Conservation (phyloP, 2,113 vertebrate species). For the Thalassarche chlororhynchos region DNA sequence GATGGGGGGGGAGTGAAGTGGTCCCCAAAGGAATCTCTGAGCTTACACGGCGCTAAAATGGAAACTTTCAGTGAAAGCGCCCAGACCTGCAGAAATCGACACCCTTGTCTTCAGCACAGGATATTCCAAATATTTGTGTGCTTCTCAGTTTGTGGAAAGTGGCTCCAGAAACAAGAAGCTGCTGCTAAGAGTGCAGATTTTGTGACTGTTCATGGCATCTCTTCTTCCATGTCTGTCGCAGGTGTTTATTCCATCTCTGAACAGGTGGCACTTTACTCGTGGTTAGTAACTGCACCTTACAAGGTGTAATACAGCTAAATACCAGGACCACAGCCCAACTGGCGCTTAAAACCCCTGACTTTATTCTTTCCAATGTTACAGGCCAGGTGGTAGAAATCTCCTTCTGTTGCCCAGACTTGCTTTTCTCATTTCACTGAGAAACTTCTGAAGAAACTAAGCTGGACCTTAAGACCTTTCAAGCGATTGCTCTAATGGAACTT, state of each 20-base stretch:
- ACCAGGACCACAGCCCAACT: neutral
- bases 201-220: neutral
- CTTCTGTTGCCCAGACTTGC: neutral
- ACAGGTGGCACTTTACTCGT: neutral
- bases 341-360: neutral
- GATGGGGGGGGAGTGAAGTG: too few relatives aligned
- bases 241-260: neutral
- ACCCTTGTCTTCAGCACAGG: accelerated
- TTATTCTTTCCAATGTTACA: constrained; percentile 21
- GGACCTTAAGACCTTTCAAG: neutral
- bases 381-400: neutral
- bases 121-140: neutral
- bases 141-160: neutral
- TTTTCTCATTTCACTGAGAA: neutral
- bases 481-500: neutral
- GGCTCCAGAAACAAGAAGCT: neutral
- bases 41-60: accelerated
- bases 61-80: accelerated
- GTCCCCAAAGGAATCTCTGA: neutral
- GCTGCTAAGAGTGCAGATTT: neutral
- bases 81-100: neutral
- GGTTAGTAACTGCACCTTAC: neutral
- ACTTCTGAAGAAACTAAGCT: neutral
- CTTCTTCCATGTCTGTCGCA: neutral
- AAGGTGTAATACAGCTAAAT: neutral